Evolutionary conservation across 2,888 invertebrate genomes (phyloP).

Genomic region (Griposia aprilina): DNA sequence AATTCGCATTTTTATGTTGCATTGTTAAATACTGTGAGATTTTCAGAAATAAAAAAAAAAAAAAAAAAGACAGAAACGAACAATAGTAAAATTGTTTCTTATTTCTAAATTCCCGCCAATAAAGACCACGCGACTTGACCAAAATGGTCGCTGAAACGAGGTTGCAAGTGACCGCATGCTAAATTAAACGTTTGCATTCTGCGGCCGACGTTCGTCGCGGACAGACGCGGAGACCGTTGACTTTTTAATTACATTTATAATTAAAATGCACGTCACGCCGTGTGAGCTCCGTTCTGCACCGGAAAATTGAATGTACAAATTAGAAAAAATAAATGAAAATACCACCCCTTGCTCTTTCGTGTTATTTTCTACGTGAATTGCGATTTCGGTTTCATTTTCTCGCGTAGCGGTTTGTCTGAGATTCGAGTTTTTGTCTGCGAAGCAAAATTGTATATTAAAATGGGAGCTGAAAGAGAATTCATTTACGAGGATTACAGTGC

Average conservation of each 20-base stretch:
- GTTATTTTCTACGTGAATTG: conserved; percentile 61
- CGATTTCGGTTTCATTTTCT: conserved; percentile 64
- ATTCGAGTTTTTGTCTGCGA: conserved; percentile 50
- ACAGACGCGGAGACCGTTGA: conserved; percentile 69
- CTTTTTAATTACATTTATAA: conserved; percentile 81
- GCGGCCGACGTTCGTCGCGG: conserved; percentile 68
- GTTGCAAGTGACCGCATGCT: conserved; percentile 75
- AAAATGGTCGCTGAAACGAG: conserved; percentile 73
- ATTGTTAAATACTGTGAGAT: no score
- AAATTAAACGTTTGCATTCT: conserved; percentile 83
- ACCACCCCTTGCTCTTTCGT: conserved; percentile 54
- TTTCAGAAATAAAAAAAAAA: background rate
- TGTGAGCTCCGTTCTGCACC: conserved; percentile 67
- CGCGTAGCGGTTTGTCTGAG: conserved; percentile 48
- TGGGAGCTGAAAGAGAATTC: conserved; percentile 34
- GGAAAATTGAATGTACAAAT: conserved; percentile 71
- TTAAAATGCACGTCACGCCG: conserved; percentile 76
- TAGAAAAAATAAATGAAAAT: conserved; percentile 60
- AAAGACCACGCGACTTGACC: conserved; percentile 48
- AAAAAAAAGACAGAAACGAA: background rate
- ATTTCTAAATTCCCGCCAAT: conserved; percentile 32
- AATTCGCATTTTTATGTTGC: conserved; percentile 42
- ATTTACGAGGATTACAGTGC: conserved; percentile 34
- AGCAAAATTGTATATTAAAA: conserved; percentile 48
- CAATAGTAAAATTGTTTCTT: conserved; percentile 26